Evolutionary conservation across 2,888 invertebrate genomes (phyloP), one percentile per base, ranked within the genome.

Genomic region (Disparrhopalites patrizii): DNA sequence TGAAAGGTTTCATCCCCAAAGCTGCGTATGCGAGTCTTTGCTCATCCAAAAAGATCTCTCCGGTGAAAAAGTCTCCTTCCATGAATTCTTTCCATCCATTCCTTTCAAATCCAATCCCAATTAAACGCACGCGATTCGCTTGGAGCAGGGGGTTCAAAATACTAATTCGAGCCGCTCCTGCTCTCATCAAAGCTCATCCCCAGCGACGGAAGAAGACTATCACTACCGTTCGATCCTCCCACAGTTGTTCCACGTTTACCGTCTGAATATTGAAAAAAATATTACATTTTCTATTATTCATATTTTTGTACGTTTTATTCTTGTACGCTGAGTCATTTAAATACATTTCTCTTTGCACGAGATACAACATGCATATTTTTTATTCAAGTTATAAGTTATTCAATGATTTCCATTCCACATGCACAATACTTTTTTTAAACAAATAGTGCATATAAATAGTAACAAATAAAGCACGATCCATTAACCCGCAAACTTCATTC

Each of bases 101-200:
- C 8, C 38, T 27, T 30, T 62, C 62, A 28, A 62, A 62, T 3
- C 62, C 62, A 30, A 62, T 62, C 20, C 62, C 62, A 10, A 62
- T 20, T 10, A 62, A 40, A 27, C 62, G 62, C 3, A 62, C 62
- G 2, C 62, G 31, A 36, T 54, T 30, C 4, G 54, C 62, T 36
- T 62, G 52, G 27, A 62, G 62, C 62, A 62, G 38, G 33, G 62
- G 62, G 25, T 38, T 20, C 51, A 62, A 20, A n/a, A 4, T 31
- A 10, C 43, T 40, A 30, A 60, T 40, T 40, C 28, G 28, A 13
- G n/a, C 18, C 10, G 62, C 62, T 13, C 36, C 51, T 25, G 38
- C 54, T 54, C 62, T 18, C 20, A 13, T 3, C 5, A 62, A 28
- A n/a, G 52, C 54, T 62, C 62, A 62, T 36, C 62, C 62, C 62